Evolutionary conservation across 2,113 vertebrate genomes (phyloP).

Genomic region (Sinocyclocheilus anshuiensis): DNA sequence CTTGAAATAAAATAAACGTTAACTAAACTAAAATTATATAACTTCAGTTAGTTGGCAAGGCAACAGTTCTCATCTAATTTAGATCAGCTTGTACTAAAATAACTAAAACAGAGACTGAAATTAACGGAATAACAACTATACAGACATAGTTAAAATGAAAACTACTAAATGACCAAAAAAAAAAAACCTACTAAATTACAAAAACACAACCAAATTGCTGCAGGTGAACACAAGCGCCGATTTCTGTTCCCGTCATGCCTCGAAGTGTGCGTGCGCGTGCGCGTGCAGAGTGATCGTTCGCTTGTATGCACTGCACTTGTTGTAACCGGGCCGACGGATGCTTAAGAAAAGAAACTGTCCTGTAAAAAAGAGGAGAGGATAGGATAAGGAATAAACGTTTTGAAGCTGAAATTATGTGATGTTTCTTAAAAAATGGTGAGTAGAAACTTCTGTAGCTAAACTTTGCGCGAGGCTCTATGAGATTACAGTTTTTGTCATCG

Average conservation of each 20-base stretch:
- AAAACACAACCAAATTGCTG: background rate
- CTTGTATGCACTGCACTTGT: conserved; percentile 12
- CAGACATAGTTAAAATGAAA: too few relatives aligned
- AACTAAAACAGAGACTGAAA: too few relatives aligned
- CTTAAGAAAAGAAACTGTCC: background rate
- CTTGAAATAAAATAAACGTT: too few relatives aligned
- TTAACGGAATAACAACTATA: too few relatives aligned
- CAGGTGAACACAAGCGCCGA: background rate
- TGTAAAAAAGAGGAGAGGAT: background rate
- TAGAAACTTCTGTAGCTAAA: background rate
- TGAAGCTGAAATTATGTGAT: background rate
- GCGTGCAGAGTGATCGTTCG: too few relatives aligned
- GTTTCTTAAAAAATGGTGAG: conserved; percentile 22
- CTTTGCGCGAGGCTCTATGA: conserved; percentile 19
- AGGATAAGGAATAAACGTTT: background rate
- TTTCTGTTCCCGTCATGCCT: conserved; percentile 18
- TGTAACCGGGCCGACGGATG: conserved; percentile 1
- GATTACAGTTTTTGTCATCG: conserved; percentile 9
- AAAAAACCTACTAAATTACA: too few relatives aligned
- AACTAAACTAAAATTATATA: too few relatives aligned
- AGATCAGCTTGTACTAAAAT: too few relatives aligned
- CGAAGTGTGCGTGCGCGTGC: background rate
- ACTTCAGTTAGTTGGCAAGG: too few relatives aligned
- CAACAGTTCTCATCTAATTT: too few relatives aligned
- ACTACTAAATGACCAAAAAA: too few relatives aligned